Base-by-base conservation (phyloP, 2,888 invertebrate genomes). In the Patella depressa region DNA sequence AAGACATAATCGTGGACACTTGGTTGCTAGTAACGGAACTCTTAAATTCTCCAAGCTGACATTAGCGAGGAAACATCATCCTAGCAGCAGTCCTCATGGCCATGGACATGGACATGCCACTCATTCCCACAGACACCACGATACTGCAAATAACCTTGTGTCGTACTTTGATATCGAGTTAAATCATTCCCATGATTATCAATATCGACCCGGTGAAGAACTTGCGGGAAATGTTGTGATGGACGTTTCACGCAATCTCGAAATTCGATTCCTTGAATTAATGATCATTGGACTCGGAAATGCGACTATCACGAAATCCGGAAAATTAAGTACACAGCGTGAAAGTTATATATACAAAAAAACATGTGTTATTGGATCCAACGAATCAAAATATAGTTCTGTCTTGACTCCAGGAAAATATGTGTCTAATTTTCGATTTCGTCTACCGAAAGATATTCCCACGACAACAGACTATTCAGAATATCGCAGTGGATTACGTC, bases 221-320 rank as follows among this genome's bases (percentile, higher is more conserved):
- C 79, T 90, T 3, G 81, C 84, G 0, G 89, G 89, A 11, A 80
- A 80, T n/a, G 85, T 90, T 19, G 82, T 87, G 72, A 83, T 90
- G 75, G 88, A 90, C 45, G 82, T 88, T 0, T 83, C 78, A 29
- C 73, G 82, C 0, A 83, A 84, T 53, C 72, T 89, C 14, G 88
- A 88, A 75, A 86, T 89, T 53, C 79, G 87, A 73, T 88, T 87
- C 76, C 84, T 90, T 55, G 89, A 90, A 78, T 81, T 90, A 69
- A 75, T 86, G 7, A 85, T 89, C 24, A 80, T 83, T 15, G 90
- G 89, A 11, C 78, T 86, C n/a, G 88, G 87, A 9, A 84, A 82
- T n/a, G 80, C 86, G 15, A 82, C 84, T 2, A 75, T 86, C 11
- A 75, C 80, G 53, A 82, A 84, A 53, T 59, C 79, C 74, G 85